Conservation (phyloP, 37 sponge, comb jelly and placozoan genomes). For the Hexactinellida sp. region DNA sequence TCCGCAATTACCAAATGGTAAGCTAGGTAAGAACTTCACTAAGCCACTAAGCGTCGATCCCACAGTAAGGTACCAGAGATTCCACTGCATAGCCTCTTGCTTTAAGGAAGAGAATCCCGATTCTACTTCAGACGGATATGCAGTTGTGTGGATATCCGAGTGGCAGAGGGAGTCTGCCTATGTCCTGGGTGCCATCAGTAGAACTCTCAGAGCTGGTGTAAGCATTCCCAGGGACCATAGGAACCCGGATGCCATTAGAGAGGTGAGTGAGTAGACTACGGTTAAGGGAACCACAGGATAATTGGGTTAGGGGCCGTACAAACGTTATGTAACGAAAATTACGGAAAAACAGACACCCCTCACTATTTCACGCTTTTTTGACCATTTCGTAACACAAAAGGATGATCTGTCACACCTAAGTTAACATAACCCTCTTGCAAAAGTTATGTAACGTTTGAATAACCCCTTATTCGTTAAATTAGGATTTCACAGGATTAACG, state of each 20-base stretch:
- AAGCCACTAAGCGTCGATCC: background rate
- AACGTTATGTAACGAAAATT: no score
- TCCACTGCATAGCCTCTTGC: background rate
- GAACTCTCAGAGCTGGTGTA: background rate
- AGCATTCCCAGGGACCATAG: background rate
- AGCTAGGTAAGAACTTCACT: background rate
- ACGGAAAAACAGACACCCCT: no score
- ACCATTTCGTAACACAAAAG: no score
- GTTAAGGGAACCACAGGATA: no score
- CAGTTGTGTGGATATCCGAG: slow-evolving; percentile 4
- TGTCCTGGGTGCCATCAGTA: background rate
- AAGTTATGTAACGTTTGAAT: no score
- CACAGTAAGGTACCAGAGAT: background rate
- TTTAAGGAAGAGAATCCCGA: background rate
- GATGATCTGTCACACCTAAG: no score
- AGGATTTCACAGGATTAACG: no score
- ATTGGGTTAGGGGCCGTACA: no score
- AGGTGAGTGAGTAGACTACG: background rate
- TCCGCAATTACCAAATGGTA: slow-evolving; percentile 1
- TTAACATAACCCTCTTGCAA: no score
- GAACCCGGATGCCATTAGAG: background rate
- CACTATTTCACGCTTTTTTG: no score
- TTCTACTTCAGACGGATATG: background rate
- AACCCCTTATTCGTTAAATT: no score
- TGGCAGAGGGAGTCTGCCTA: background rate